These are phyloP conservation scores for Drosophila flavopinicola DNA, from an alignment of 2,888 invertebrate genomes.

Conservation along the genomic window DNA sequence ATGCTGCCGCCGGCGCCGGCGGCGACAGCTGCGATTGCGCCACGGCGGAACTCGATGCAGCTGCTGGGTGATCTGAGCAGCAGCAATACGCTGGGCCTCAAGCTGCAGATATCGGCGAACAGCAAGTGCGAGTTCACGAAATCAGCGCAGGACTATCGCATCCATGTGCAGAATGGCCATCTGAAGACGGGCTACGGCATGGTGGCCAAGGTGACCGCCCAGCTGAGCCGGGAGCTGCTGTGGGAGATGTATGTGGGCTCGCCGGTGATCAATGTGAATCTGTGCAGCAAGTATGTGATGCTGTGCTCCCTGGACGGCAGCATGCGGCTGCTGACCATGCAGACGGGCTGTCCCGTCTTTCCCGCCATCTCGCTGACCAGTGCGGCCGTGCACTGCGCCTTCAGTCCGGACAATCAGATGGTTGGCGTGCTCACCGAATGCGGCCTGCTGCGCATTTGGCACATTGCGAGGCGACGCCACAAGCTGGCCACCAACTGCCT, in stretches of 20 bases:
- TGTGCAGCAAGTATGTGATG: conserved; percentile 82
- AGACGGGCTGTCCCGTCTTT: conserved; percentile 80
- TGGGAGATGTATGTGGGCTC: conserved; percentile 89
- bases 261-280: conserved; percentile 82
- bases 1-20: conserved; percentile 37
- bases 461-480: conserved; percentile 70
- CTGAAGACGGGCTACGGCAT: conserved; percentile 87
- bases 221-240: conserved; percentile 85
- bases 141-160: conserved; percentile 84
- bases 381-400: conserved; percentile 82
- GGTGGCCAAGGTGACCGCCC: conserved; percentile 86
- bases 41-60: conserved; percentile 32
- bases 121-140: conserved; percentile 81
- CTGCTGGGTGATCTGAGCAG: conserved; percentile 30
- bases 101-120: conserved; percentile 66
- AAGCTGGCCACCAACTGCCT: conserved; percentile 80
- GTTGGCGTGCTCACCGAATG: conserved; percentile 84
- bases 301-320: conserved; percentile 83
- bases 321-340: conserved; percentile 79
- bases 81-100: conserved; percentile 56
- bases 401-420: conserved; percentile 82
- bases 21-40: conserved; percentile 3
- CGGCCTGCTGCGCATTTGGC: conserved; percentile 83
- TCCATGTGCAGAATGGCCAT: conserved; percentile 85
- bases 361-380: conserved; percentile 82